phyloP scores from a whole-genome alignment of 2,113 vertebrate genomes.

The Psittacus erithacus region DNA sequence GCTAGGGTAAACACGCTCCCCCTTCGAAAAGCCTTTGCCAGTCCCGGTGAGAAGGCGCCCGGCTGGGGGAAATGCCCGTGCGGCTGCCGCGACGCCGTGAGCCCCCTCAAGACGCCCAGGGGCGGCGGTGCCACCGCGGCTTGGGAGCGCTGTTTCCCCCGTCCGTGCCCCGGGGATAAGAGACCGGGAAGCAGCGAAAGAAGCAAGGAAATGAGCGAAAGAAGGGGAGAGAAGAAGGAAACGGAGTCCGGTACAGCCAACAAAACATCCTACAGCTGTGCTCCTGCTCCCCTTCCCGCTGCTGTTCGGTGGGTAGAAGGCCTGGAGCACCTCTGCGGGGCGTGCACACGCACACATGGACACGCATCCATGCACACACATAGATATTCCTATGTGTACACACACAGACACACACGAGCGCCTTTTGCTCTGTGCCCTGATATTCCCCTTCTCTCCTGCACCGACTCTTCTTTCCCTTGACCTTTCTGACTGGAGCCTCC shows the following conservation, averaged over 20 bases:
- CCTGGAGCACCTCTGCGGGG: neutral
- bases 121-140: neutral
- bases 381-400: neutral
- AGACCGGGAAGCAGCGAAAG: neutral
- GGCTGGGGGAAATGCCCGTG: neutral
- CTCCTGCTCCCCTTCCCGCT: neutral
- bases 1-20: neutral
- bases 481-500: neutral
- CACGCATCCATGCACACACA: neutral
- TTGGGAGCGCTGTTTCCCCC: accelerated
- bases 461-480: neutral
- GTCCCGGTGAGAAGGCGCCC: neutral
- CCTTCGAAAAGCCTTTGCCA: neutral
- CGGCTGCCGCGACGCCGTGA: accelerated
- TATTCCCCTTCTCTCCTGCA: neutral
- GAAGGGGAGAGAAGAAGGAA: neutral
- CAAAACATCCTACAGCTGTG: neutral
- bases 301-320: neutral
- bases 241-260: accelerated
- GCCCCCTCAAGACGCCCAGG: neutral
- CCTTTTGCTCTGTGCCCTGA: accelerated
- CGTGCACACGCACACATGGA: accelerated
- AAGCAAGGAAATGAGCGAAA: neutral
- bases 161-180: accelerated
- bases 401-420: accelerated